Evolutionary conservation across 2,797 vertebrate species (phyloP).

Genomic region (Phoeniculus purpureus): DNA sequence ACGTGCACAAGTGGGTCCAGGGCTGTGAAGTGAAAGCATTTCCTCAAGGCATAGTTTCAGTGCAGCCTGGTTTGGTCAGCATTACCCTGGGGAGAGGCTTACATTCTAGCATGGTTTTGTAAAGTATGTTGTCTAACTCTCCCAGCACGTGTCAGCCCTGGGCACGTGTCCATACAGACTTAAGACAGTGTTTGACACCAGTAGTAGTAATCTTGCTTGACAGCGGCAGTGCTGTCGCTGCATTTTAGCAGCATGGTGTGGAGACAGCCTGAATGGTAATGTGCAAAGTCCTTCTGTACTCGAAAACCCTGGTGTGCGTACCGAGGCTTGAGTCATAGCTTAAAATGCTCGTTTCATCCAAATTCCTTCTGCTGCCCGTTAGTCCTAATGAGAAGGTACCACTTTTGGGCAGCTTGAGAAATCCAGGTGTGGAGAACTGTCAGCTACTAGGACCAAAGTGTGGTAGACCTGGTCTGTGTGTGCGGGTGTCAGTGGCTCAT

Average conservation of each 20-base stretch:
- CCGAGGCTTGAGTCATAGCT: not conserved
- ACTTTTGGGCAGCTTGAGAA: not conserved
- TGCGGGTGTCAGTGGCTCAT: not conserved
- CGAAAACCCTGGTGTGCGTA: not conserved
- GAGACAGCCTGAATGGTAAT: not conserved
- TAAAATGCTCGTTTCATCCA: not conserved
- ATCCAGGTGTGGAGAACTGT: not conserved
- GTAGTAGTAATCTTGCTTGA: not conserved
- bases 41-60: not conserved
- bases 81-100: not conserved
- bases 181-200: not conserved
- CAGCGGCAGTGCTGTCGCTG: not conserved
- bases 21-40: not conserved
- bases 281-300: not conserved
- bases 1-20: not conserved
- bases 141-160: not conserved
- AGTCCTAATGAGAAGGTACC: not conserved
- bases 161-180: not conserved
- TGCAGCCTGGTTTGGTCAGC: not conserved
- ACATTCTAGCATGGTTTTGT: not conserved
- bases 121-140: not conserved
- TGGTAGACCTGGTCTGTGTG: not conserved
- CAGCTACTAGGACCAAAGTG: not conserved
- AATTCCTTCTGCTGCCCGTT: not conserved
- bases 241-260: not conserved